These are phyloP conservation scores for Sternotherus odoratus DNA, from an alignment of 2,797 vertebrate species.

Conservation along the genomic window DNA sequence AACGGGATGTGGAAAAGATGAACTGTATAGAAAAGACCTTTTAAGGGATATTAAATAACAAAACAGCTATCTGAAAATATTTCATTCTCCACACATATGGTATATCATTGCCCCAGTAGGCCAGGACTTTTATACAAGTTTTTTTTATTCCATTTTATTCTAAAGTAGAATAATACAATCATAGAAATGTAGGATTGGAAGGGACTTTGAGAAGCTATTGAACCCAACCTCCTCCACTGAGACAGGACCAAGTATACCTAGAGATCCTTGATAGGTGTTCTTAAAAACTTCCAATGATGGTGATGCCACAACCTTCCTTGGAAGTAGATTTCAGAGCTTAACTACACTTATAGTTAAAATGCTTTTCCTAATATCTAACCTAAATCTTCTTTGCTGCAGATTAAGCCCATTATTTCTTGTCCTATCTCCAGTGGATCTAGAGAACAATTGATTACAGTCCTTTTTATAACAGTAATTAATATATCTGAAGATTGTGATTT, in stretches of 20 bases:
- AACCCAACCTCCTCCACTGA: not conserved
- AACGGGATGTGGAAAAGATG: conserved; percentile 70
- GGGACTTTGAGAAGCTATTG: too few species aligned
- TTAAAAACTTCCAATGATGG: not conserved
- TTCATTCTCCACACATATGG: not conserved
- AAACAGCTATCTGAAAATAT: conserved; percentile 36
- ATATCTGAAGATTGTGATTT: not conserved
- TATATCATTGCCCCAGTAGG: not conserved
- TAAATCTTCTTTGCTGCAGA: not conserved
- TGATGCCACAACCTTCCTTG: not conserved
- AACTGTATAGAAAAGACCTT: conserved; percentile 60
- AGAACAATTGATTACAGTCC: not conserved
- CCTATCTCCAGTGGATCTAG: not conserved
- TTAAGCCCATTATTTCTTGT: not conserved
- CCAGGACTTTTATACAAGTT: not conserved
- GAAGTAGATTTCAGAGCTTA: not conserved
- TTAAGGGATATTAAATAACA: conserved; percentile 66
- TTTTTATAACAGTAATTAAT: not conserved
- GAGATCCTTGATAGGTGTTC: not conserved
- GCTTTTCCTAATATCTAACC: not conserved
- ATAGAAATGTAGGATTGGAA: not conserved
- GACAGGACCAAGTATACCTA: not conserved
- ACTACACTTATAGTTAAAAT: not conserved
- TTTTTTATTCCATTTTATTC: not conserved
- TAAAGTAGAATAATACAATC: not conserved